Conservation (phyloP, 2,797 vertebrate genomes). For the Ciconia nigra region DNA sequence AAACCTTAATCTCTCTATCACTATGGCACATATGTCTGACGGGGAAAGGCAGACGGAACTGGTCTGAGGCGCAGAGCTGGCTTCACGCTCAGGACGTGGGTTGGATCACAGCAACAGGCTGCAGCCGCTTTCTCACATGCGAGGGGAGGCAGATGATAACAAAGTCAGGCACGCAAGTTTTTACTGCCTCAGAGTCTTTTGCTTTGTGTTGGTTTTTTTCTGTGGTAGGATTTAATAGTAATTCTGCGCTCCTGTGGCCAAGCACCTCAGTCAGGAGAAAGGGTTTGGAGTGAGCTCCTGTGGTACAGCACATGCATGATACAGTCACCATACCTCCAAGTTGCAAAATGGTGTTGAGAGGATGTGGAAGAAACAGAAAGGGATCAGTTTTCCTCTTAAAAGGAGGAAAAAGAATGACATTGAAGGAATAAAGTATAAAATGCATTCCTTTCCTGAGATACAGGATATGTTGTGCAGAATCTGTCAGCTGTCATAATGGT, state of each 20-base stretch:
- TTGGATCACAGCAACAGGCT: rapidly evolving
- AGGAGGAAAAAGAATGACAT: neutral
- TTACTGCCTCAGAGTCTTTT: no score
- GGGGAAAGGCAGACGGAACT: rapidly evolving
- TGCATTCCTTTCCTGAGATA: neutral
- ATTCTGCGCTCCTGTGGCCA: rapidly evolving
- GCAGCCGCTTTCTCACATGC: rapidly evolving
- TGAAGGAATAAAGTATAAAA: neutral
- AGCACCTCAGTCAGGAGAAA: rapidly evolving
- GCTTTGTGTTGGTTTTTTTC: no score
- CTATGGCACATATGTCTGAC: rapidly evolving
- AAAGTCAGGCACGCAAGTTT: rapidly evolving
- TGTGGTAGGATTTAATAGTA: rapidly evolving
- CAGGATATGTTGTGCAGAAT: rapidly evolving
- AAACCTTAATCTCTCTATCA: rapidly evolving
- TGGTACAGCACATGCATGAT: rapidly evolving
- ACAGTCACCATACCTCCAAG: rapidly evolving
- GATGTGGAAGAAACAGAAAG: neutral
- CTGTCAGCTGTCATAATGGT: neutral
- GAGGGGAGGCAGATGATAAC: rapidly evolving
- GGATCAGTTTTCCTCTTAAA: neutral
- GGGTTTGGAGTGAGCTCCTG: neutral
- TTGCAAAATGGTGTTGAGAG: no score
- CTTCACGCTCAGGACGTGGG: rapidly evolving
- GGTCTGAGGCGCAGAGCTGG: rapidly evolving